Evolutionary conservation across 1,140 invertebrate genomes (phyloP), one percentile per base, ranked within the genome.

Genomic region (Vanessa atalanta): DNA sequence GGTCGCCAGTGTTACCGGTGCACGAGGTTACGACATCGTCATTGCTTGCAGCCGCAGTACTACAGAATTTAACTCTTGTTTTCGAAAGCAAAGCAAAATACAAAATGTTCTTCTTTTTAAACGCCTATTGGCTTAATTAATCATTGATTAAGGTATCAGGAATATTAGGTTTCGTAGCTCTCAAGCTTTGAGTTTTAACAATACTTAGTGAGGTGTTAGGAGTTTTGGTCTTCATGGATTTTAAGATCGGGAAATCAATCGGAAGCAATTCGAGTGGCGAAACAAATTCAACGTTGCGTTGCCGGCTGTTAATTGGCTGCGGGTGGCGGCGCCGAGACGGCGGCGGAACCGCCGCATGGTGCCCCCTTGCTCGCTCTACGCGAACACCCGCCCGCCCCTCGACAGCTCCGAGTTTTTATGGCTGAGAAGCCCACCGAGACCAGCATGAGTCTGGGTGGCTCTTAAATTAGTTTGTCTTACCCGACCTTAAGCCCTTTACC

Each of bases 321-420:
- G 90, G 89, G 88, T 87, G 89, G 88, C 85, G 91, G 90, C 91
- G 91, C 90, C 90, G 89, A 92, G 89, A 93, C 90, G 89, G 90
- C 88, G 89, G 88, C 87, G 87, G 89, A 90, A 90, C 89, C 89
- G 85, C 89, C 89, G 91, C 91, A 91, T 89, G 88, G 85, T 80
- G 66, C 85, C 88, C 83, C 85, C 85, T 69, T 72, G 60, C 85
- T 85, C 88, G 77, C 83, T 73, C 83, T 82, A 83, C 78, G 70
- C 73, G 61, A 61, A 70, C 72, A 66, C 79, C 82, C 82, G 81
- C 72, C 76, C 78, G 75, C 83, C 87, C 80, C 76, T 60, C 81
- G 72, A 76, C 73, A 81, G 82, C 79, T 84, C 79, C 80, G 71
- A 85, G 85, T 89, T 91, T 90, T 91, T 91, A 90, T 88, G 88